Evolutionary conservation across 2,888 invertebrate species (phyloP), one percentile per base, ranked within the genome.

Genomic region (Macaria liturata): DNA sequence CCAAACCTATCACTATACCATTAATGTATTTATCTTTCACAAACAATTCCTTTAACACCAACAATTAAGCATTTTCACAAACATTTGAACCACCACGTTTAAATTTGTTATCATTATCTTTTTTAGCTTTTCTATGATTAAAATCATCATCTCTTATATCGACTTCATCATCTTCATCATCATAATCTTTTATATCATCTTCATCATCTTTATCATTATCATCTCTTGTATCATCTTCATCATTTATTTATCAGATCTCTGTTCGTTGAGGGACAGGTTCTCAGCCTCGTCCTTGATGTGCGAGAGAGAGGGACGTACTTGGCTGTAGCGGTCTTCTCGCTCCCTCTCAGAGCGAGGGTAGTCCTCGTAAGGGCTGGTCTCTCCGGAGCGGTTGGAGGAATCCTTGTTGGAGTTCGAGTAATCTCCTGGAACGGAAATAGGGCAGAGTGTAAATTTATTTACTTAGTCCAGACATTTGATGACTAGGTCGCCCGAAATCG

Each of bases 201-300:
- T 20, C 20, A 1, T 30, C 9, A 34, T 20, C 32, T 37, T 8
- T 46, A 30, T 50, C 31, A 49, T 43, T 32, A 43, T 45, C 51
- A 45, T 45, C 30, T 43, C 0, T 32, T 8, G 1, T 6, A 40
- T 39, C 30, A 50, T 3, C 51, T 9, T 8, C 32, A 50, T 20
- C 43, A 32, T 37, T 9, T 88, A 91, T 75, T 91, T 91, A 67
- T 91, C 91, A 81, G 87, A 86, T 83, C 91, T 86, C 69, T 91
- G 90, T 71, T 91, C 91, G 73, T 92, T 92, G 54, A 92, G 85
- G 4, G 92, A 92, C 5, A 92, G 75, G 71, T 92, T 92, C 61
- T 92, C 92, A 0, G 92, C 92, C 68, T 92, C 92, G 59, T 92
- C 92, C 62, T 91, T 89, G 69, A 88, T 84, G 74, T 89, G 92